Evolutionary conservation across 2,113 vertebrate species (phyloP).

Genomic region (Corythaeola cristata): DNA sequence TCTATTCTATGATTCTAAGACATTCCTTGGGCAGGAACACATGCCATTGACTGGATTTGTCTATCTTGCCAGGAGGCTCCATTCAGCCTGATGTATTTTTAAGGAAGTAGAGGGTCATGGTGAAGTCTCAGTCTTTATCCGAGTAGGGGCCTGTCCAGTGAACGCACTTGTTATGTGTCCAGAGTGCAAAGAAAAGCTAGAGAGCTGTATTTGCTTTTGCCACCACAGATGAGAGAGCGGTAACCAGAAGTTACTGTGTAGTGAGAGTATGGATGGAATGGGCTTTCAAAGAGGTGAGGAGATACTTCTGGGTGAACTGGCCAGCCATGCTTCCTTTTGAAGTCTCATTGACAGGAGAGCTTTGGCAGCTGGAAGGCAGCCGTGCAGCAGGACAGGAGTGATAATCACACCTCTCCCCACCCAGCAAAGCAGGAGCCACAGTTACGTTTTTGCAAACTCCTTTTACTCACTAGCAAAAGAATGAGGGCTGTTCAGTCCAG

Average conservation of each 20-base stretch:
- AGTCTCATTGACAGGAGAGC: neutral
- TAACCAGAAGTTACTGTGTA: neutral
- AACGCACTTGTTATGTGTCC: neutral
- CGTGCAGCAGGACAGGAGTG: no score
- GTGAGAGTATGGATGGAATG: neutral
- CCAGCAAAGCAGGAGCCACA: neutral
- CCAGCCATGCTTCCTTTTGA: neutral
- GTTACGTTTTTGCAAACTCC: neutral
- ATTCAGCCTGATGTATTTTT: neutral
- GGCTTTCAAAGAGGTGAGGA: neutral
- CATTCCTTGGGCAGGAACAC: neutral
- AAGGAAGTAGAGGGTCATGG: neutral
- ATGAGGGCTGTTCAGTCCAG: neutral
- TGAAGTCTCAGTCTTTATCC: neutral
- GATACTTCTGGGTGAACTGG: neutral
- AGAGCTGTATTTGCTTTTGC: neutral
- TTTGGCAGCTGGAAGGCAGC: neutral
- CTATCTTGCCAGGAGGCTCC: neutral
- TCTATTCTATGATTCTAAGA: neutral
- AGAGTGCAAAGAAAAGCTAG: neutral
- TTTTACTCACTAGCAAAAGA: neutral
- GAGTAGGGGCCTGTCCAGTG: neutral
- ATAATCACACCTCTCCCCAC: neutral
- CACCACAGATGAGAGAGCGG: neutral
- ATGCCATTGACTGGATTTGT: neutral